Evolutionary conservation across 2,888 invertebrate genomes (phyloP).

Genomic region (Trileptium ribeirensis): DNA sequence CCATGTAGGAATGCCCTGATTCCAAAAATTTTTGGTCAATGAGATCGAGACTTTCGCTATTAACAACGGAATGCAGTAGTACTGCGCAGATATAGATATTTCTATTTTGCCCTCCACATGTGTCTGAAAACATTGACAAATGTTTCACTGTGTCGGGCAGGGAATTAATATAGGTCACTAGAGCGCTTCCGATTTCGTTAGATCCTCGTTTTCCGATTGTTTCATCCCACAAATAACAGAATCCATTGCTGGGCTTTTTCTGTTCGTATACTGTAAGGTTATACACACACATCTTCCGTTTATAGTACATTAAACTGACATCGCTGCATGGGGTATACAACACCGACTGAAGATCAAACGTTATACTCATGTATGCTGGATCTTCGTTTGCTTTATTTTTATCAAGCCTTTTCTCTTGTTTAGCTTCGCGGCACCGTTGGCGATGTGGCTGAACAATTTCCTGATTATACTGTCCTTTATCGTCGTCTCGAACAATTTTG

Average conservation of each 20-base stretch:
- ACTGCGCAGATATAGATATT: background rate
- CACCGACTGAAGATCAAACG: slow-evolving; percentile 17
- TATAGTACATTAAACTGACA: slow-evolving; percentile 19
- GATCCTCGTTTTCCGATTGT: slow-evolving; percentile 5
- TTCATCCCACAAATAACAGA: too few species aligned
- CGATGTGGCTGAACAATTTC: background rate
- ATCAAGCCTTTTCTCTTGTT: background rate
- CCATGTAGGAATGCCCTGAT: slow-evolving; percentile 19
- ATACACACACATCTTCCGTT: slow-evolving; percentile 12
- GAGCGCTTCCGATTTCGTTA: slow-evolving; percentile 9
- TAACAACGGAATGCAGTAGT: background rate
- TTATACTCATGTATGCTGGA: background rate
- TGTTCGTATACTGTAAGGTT: slow-evolving; percentile 5
- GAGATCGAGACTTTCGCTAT: background rate
- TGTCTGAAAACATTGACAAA: background rate
- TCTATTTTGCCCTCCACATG: too few species aligned
- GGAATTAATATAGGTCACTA: background rate
- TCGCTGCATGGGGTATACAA: too few species aligned
- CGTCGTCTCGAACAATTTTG: background rate
- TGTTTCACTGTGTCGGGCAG: background rate
- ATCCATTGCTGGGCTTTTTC: background rate
- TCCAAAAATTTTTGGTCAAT: slow-evolving; percentile 3
- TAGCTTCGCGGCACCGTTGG: background rate
- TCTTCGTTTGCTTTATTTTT: background rate
- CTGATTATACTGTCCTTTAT: background rate